Evolutionary conservation across 35 echinoderm and acorn worm genomes (phyloP), one percentile per base, ranked within the genome.

Genomic region (Lytechinus pictus): DNA sequence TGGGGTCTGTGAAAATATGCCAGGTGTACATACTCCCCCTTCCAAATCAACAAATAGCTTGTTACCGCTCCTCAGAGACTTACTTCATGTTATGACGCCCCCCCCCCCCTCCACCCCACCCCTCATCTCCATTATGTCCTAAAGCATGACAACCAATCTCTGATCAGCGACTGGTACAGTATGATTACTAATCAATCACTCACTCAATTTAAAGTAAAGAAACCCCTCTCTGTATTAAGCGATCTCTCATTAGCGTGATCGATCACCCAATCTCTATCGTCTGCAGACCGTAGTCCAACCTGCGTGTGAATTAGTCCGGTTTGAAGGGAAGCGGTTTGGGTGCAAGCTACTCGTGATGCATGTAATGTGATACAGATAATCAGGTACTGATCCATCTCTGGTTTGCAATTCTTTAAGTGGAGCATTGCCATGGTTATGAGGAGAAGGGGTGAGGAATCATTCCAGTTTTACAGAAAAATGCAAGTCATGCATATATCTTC

Each of bases 221-320:
- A 24, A 79, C 66, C 6, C n/a, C 19, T 79, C 66, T 79, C 16
- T 79, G 66, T 79, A 79, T 79, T 79, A 79, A 79, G 66, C 66
- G 66, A 79, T 79, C 66, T 79, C 66, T n/a, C 66, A 79, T 79
- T 79, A 79, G 66, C 19, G 66, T 79, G 66, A 79, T 79, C 66
- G 16, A 79, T 79, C 14, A 24, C 66, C 66, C n/a, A n/a, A 79
- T 79, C 66, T 79, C 5, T n/a, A 24, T 79, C 66, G 66, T 79
- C 66, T 79, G 66, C 66, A 71, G 61, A 13, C 61, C 19, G 14
- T 71, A 12, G 61, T 79, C 19, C 14, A 24, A 79, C 66, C n/a
- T 79, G n/a, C 12, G 66, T 79, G 66, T 79, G 9, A 60, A 79
- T 79, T 79, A 79, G 66, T 79, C 66, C 21, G 19, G n/a, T 79